Base-by-base conservation (phyloP, 1,140 invertebrate species). In the Physella acuta region DNA sequence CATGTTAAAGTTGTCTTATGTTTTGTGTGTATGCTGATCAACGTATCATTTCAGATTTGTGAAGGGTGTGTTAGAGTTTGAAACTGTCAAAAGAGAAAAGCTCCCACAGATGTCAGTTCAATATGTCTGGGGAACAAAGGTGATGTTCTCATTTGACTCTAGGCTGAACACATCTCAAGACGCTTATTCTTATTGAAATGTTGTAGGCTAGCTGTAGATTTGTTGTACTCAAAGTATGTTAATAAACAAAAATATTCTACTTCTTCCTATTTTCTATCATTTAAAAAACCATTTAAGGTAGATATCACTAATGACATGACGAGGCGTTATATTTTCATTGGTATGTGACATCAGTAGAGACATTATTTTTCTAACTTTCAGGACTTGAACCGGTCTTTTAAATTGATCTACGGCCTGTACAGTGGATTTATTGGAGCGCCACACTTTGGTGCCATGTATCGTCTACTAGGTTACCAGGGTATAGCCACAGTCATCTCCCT, bases 401-500 rank as follows among this genome's bases (percentile, higher is more conserved):
- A 89, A 26, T 94, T 93, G 3, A 96, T 99, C 76, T 97, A 91
- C 84, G 91, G 91, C 3, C 93, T 97, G 84, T 98, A 96, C 82
- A 70, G 74, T 53, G 77, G 93, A 4, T 98, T 98, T 85, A 93
- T 98, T 70, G 96, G 96, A 2, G 89, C 94, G 0, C 92, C 93
- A 69, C 96, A 98, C 87, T 93, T 98, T 69, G 90, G 94, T 79
- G 92, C 93, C 0, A 93, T 99, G 82, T 94, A 94, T 71, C 92
- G 94, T 34, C 86, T 99, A 30, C 88, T 99, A 24, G 97, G 97
- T 26, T 99, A 99, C 86, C 95, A 99, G 86, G 97, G 97, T 0
- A 98, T 99, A 73, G 96, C 97, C 16, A 94, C 99, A 4, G 95
- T 99, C 34, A 95, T 99, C 88, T 93, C 97, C 76, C 97, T 99